These are phyloP conservation scores for Pantherophis alleghaniensis DNA, from an alignment of 2,797 vertebrate genomes.

Conservation along the genomic window DNA sequence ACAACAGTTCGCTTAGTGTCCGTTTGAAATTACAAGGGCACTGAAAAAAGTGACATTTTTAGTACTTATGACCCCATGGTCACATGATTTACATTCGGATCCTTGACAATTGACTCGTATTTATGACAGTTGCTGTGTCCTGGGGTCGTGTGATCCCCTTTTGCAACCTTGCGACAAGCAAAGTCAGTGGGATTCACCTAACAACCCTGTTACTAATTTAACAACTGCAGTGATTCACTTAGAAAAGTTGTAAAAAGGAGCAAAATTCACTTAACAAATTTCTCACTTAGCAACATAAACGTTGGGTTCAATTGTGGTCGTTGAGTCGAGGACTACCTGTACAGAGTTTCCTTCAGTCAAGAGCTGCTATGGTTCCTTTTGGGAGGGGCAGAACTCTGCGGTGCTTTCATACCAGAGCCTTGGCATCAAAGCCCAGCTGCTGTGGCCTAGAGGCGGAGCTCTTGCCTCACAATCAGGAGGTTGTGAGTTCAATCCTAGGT, in stretches of 20 bases:
- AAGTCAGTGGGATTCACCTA: background rate
- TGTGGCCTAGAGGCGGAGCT: no score
- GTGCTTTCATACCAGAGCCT: background rate
- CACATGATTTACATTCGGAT: background rate
- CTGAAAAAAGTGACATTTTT: background rate
- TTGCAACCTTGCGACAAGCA: background rate
- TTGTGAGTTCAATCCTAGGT: no score
- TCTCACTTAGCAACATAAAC: background rate
- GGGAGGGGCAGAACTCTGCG: background rate
- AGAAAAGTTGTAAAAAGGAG: background rate
- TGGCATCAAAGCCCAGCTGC: no score
- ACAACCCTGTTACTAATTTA: background rate
- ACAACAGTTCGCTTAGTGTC: background rate
- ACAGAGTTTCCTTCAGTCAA: background rate
- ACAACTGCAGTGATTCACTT: background rate
- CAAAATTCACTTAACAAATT: background rate
- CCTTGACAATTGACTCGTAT: background rate
- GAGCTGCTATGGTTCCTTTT: background rate
- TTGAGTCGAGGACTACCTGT: background rate
- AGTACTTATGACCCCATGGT: background rate
- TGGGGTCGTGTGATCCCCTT: background rate
- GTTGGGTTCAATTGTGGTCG: background rate
- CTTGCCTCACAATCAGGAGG: no score
- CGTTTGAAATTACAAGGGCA: background rate
- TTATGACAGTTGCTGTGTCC: background rate